Evolutionary conservation across 2,797 vertebrate genomes (phyloP).

Genomic region (Lacerta viridis): DNA sequence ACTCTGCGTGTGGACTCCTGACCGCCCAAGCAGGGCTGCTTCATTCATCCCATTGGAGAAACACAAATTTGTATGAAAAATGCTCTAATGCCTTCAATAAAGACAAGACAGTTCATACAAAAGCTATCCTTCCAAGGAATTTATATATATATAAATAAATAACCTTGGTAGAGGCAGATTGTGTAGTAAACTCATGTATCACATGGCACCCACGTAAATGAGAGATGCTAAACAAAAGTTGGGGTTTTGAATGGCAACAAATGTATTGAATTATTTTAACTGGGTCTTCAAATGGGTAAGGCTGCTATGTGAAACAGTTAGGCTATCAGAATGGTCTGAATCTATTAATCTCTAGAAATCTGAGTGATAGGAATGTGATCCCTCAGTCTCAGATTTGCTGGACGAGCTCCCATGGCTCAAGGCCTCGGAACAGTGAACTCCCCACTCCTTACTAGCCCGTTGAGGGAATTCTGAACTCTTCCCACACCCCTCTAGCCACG

Average conservation of each 20-base stretch:
- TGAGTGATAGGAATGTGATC: too few relatives aligned
- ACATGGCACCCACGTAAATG: too few relatives aligned
- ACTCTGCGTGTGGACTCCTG: background rate
- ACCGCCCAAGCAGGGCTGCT: background rate
- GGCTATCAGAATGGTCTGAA: too few relatives aligned
- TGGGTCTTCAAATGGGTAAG: too few relatives aligned
- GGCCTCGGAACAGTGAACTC: background rate
- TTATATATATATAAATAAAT: background rate
- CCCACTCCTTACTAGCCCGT: background rate
- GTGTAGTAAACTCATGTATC: background rate
- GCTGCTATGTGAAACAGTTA: too few relatives aligned
- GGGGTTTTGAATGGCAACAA: too few relatives aligned
- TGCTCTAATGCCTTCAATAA: conserved; percentile 31
- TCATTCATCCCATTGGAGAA: conserved; percentile 9
- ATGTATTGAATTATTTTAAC: too few relatives aligned
- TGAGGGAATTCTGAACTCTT: background rate
- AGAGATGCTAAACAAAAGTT: too few relatives aligned
- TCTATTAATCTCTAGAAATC: too few relatives aligned
- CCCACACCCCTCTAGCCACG: background rate
- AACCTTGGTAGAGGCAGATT: background rate
- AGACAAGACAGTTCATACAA: background rate
- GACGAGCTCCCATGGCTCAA: background rate
- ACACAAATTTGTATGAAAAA: conserved; percentile 22
- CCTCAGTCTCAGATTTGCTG: too few relatives aligned
- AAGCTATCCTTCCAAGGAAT: conserved; percentile 1